Conservation (phyloP, 2,113 vertebrate species). For the Tylochromis polylepis region DNA sequence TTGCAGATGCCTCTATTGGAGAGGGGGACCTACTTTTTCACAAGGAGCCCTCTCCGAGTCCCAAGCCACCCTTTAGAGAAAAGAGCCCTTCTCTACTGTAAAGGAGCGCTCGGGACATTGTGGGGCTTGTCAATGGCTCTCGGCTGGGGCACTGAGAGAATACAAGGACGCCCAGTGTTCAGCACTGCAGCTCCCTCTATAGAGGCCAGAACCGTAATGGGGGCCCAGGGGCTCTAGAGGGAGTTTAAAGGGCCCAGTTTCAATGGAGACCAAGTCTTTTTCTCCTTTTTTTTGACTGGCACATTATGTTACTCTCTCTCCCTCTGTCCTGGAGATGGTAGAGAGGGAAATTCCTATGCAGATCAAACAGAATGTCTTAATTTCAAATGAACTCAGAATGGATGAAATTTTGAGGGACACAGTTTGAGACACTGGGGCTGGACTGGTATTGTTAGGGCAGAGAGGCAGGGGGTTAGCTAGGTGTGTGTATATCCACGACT, state of each 20-base stretch:
- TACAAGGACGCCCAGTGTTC: constrained; percentile 73
- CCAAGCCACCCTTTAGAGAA: constrained; percentile 61
- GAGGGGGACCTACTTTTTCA: constrained; percentile 2
- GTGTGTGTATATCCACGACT: background rate
- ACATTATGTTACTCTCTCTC: constrained; percentile 57
- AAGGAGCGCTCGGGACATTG: constrained; percentile 67
- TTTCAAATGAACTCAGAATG: constrained; percentile 44
- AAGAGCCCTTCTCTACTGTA: constrained; percentile 73
- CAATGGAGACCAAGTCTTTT: constrained; percentile 60
- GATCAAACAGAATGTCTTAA: constrained; percentile 72
- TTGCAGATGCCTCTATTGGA: constrained; percentile 72
- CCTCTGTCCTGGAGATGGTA: constrained; percentile 47
- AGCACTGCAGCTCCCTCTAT: constrained; percentile 52
- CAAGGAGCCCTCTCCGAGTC: constrained; percentile 33
- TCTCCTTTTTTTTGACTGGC: constrained; percentile 24
- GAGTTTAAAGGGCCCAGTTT: constrained; percentile 64
- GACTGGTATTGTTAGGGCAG: constrained; percentile 3
- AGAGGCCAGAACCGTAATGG: constrained; percentile 55
- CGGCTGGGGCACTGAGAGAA: constrained; percentile 54
- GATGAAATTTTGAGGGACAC: constrained; percentile 31
- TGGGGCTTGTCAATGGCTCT: constrained; percentile 67
- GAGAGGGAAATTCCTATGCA: constrained; percentile 67
- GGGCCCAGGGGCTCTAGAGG: constrained; percentile 57
- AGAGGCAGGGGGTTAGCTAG: constrained; percentile 15
- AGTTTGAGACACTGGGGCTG: constrained; percentile 12